Evolutionary conservation across 2,113 vertebrate species (phyloP).

Genomic region (Lutjanus erythropterus): DNA sequence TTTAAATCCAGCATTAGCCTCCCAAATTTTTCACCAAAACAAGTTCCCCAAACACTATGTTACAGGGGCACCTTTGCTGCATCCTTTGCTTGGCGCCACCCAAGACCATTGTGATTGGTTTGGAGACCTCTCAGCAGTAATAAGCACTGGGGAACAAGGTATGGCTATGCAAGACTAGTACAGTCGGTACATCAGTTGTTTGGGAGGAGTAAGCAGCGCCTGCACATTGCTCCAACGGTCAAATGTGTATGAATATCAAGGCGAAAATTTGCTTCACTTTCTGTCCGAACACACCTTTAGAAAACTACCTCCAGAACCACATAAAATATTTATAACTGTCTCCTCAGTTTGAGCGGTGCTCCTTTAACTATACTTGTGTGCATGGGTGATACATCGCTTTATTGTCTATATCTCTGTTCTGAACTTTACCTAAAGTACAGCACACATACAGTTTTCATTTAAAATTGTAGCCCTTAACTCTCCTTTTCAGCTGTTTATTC

Average conservation of each 20-base stretch:
- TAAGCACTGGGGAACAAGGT: too few species aligned
- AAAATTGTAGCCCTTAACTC: conserved; percentile 61
- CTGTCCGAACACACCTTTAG: neutral
- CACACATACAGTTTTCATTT: neutral
- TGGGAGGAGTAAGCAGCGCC: too few species aligned
- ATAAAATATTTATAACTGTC: neutral
- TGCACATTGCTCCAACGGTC: too few species aligned
- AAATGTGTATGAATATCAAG: neutral
- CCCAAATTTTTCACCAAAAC: too few species aligned
- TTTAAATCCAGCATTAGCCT: too few species aligned
- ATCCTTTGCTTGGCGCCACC: too few species aligned
- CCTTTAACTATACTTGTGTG: neutral
- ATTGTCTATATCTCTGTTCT: neutral
- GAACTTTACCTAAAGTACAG: neutral
- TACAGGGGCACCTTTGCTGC: too few species aligned
- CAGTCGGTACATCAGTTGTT: too few species aligned
- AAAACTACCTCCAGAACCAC: neutral
- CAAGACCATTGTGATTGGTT: too few species aligned
- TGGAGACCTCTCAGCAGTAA: too few species aligned
- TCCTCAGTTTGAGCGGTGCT: neutral
- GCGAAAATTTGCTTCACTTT: neutral
- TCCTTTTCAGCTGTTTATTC: neutral
- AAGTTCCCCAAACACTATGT: too few species aligned
- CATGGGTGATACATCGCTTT: neutral
- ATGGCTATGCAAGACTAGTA: too few species aligned